phyloP scores from a whole-genome alignment of 2,113 vertebrate species.

The Hyperopisus bebe region DNA sequence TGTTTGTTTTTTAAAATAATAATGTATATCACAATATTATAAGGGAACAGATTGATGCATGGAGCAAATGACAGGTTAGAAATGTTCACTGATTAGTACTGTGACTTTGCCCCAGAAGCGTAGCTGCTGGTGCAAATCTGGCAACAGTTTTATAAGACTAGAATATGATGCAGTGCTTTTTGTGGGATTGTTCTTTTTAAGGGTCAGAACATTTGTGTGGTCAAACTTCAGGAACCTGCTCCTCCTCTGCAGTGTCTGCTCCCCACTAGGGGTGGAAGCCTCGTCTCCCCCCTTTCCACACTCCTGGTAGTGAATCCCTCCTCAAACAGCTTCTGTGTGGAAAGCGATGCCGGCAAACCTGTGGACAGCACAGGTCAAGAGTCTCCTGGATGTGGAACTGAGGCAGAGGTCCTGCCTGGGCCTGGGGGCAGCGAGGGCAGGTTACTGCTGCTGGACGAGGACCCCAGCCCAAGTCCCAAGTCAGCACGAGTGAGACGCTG shows the following conservation, averaged over 20 bases:
- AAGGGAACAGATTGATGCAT: not conserved
- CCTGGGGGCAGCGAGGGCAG: not conserved
- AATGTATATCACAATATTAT: not conserved
- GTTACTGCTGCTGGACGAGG: conserved; percentile 8
- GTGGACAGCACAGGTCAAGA: not conserved
- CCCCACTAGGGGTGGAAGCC: not conserved
- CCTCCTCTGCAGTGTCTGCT: conserved; percentile 7
- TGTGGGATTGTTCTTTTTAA: not conserved
- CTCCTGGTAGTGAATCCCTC: conserved; percentile 7
- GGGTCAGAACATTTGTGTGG: not conserved
- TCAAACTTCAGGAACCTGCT: not conserved
- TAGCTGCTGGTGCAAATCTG: not conserved
- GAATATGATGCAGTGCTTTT: not conserved
- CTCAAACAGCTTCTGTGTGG: not conserved
- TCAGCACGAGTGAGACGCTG: conserved; percentile 6
- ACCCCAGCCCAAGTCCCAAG: not conserved
- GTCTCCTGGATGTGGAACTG: not conserved
- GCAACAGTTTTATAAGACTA: not conserved
- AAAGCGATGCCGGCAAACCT: not conserved
- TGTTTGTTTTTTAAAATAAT: not conserved
- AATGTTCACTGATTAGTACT: not conserved
- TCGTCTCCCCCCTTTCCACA: conserved; percentile 9
- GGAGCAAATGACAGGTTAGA: not conserved
- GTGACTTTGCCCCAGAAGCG: not conserved
- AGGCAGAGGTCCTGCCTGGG: not conserved